These are phyloP conservation scores for Mionectes olivaceus DNA, from an alignment of 2,797 vertebrate genomes.

Conservation along the genomic window DNA sequence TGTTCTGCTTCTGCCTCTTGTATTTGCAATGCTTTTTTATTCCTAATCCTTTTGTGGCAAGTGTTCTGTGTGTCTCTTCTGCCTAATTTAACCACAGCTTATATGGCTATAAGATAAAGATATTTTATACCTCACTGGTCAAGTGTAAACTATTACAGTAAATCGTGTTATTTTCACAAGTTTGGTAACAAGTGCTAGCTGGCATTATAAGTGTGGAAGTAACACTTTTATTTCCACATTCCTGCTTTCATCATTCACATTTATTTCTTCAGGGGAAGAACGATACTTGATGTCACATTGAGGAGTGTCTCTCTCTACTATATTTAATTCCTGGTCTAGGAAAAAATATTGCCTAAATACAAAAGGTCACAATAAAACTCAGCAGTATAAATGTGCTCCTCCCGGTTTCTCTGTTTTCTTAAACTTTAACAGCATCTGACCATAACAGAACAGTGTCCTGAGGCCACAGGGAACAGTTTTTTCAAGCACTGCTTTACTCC, in stretches of 20 bases:
- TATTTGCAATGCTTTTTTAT: not conserved
- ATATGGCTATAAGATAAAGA: conserved; percentile 32
- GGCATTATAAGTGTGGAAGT: conserved; percentile 48
- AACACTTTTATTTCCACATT: conserved; percentile 69
- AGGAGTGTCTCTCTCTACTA: conserved; percentile 28
- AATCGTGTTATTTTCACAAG: conserved; percentile 65
- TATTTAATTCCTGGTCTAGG: conserved; percentile 33
- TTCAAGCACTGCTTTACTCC: not conserved
- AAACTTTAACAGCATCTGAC: conserved; percentile 34
- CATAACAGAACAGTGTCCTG: not conserved
- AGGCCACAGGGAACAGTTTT: conserved; percentile 27
- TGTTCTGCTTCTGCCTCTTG: not conserved
- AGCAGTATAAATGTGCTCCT: not conserved
- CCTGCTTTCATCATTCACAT: conserved; percentile 59
- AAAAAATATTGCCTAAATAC: conserved; percentile 22
- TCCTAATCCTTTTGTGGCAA: not conserved
- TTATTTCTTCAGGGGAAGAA: conserved; percentile 63
- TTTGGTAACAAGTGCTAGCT: conserved; percentile 46
- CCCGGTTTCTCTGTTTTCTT: not conserved
- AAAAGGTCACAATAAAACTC: conserved; percentile 40
- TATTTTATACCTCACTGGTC: conserved; percentile 56
- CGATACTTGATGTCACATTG: conserved; percentile 17
- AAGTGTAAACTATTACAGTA: conserved; percentile 55
- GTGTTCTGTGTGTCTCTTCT: conserved; percentile 27
- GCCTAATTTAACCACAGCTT: conserved; percentile 32